Conservation (phyloP, 2,888 invertebrate species). For the Drosophila tripunctata region DNA sequence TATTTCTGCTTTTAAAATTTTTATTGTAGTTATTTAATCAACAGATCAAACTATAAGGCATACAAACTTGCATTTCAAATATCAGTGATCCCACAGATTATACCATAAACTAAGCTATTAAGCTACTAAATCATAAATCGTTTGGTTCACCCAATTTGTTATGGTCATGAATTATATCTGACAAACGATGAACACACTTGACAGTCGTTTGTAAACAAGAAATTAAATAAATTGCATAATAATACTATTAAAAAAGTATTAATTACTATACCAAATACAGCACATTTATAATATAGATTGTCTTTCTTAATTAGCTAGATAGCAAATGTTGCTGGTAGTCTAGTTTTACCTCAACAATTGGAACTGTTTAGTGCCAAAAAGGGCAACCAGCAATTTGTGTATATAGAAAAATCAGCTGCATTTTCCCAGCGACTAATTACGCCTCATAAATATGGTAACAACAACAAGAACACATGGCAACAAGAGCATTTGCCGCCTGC, state of each 20-base stretch:
- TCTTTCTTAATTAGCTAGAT: slow-evolving; percentile 1
- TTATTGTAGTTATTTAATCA: slow-evolving; percentile 15
- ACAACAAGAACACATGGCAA: slow-evolving; percentile 29
- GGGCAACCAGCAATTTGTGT: slow-evolving; percentile 18
- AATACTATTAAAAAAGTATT: background rate
- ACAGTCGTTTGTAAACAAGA: background rate
- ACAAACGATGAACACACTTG: background rate
- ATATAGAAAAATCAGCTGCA: slow-evolving; percentile 50
- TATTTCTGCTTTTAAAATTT: background rate
- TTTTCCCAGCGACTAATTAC: slow-evolving; percentile 57
- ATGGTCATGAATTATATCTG: slow-evolving; percentile 13
- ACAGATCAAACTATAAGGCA: too few species aligned
- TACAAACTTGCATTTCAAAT: too few species aligned
- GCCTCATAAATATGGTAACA: slow-evolving; percentile 57
- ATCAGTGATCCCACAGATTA: too few species aligned
- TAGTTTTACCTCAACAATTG: slow-evolving; percentile 46
- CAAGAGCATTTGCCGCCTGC: slow-evolving; percentile 27
- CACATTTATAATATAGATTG: background rate
- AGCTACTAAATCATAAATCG: slow-evolving; percentile 25
- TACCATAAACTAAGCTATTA: too few species aligned
- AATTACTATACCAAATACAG: background rate
- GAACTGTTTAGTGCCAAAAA: slow-evolving; percentile 33
- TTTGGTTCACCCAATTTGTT: slow-evolving; percentile 23
- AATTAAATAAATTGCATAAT: background rate
- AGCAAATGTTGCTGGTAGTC: slow-evolving; percentile 39